These are phyloP conservation scores for Cepaea hortensis DNA, from an alignment of 2,888 invertebrate species.

Conservation along the genomic window DNA sequence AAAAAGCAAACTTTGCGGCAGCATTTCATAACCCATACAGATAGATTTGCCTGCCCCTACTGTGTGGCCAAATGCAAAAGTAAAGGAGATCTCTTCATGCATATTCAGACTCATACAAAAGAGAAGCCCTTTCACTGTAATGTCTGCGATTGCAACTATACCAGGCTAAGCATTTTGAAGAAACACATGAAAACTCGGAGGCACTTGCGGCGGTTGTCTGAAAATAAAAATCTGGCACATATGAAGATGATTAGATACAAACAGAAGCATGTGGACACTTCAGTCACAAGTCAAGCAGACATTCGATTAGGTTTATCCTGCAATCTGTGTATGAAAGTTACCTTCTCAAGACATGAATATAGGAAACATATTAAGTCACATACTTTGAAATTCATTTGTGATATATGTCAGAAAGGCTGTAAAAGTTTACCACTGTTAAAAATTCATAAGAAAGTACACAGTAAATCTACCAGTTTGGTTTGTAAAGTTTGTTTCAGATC, in stretches of 20 bases:
- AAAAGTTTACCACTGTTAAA: slow-evolving; percentile 32
- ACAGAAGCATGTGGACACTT: not conserved
- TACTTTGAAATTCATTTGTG: slow-evolving; percentile 22
- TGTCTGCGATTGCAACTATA: slow-evolving; percentile 43
- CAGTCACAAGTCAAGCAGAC: slow-evolving; percentile 5
- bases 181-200: slow-evolving; percentile 40
- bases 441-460: slow-evolving; percentile 39
- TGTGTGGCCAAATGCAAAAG: slow-evolving; percentile 44
- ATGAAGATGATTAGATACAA: not conserved
- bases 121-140: slow-evolving; percentile 46
- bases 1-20: slow-evolving; percentile 46
- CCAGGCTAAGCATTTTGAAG: slow-evolving; percentile 39
- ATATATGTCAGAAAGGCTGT: slow-evolving; percentile 45
- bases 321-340: slow-evolving; percentile 24
- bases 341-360: slow-evolving; percentile 26
- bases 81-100: slow-evolving; percentile 43
- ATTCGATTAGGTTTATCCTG: slow-evolving; percentile 28
- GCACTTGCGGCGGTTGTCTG: slow-evolving; percentile 23
- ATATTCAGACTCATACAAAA: slow-evolving; percentile 48
- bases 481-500: slow-evolving; percentile 43
- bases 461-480: not conserved
- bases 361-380: slow-evolving; percentile 34
- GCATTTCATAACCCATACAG: slow-evolving; percentile 46
- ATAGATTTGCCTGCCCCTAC: slow-evolving; percentile 46
- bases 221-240: slow-evolving; percentile 11